These are phyloP conservation scores for Bolinopsis microptera DNA, from an alignment of 37 sponge, comb jelly and placozoan genomes.

Conservation along the genomic window DNA sequence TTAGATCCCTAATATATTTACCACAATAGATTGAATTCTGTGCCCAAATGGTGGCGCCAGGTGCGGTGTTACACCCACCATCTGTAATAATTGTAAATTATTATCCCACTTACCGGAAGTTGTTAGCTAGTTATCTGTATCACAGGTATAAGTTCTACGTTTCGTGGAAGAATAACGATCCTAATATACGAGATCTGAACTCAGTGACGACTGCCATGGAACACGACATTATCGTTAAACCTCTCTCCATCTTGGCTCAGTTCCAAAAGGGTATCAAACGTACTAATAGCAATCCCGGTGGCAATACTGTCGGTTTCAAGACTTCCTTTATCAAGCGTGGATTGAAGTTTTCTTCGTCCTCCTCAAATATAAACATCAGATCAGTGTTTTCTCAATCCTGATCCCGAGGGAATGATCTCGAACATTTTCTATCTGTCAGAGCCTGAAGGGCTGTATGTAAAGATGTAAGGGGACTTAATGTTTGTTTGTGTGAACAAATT, in stretches of 20 bases:
- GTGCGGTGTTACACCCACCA: background rate
- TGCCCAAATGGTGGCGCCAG: background rate
- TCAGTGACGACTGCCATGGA: background rate
- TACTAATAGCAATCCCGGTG: background rate
- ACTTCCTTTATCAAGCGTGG: background rate
- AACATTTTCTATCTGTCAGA: background rate
- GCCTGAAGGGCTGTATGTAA: background rate
- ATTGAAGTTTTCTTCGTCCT: constrained; percentile 18
- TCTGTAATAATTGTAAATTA: background rate
- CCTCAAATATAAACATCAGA: background rate
- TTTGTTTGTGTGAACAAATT: too few relatives aligned
- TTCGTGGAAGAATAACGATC: constrained; percentile 32
- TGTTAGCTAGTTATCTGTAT: too few relatives aligned
- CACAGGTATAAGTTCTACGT: constrained; percentile 41
- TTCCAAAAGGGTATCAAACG: constrained; percentile 5
- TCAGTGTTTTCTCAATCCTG: background rate
- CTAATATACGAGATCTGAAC: background rate
- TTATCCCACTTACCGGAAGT: background rate
- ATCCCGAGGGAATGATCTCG: background rate
- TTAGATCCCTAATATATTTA: too few relatives aligned
- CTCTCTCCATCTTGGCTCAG: constrained; percentile 6
- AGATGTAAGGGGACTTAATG: too few relatives aligned
- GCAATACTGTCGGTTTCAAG: background rate
- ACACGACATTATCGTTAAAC: constrained; percentile 18
- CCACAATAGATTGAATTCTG: background rate